Evolutionary conservation across 2,888 invertebrate genomes (phyloP), one percentile per base, ranked within the genome.

Genomic region (Plagodis dolabraria): DNA sequence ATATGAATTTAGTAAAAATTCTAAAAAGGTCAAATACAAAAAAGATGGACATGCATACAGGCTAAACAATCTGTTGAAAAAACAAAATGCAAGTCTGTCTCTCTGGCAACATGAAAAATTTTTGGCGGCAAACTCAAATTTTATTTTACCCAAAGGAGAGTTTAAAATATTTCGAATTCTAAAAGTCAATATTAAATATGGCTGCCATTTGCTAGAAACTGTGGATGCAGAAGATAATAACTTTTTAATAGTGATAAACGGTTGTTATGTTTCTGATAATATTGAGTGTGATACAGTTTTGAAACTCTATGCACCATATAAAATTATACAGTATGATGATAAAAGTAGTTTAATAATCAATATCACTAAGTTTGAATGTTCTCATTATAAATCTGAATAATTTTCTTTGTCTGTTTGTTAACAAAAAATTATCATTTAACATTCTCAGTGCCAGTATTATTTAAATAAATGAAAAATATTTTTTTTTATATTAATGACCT

Each of bases 71-170:
- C 74, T 93, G 9, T 67, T 94, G 63, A 89, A 88, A 77, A 90
- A 91, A 74, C 92, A 92, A 74, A 89, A 81, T 56, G 85, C 89
- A 0, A 85, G 80, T 63, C 63, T 89, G 53, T 87, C 88, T 36
- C 80, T 94, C 53, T 94, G 94, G 94, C 87, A 93, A 75, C 94
- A 94, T 69, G 94, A 94, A 74, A 77, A 83, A 59, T 94, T 83
- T 77, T 76, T 93, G 64, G 93, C 92, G 0, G 83, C 77, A 65
- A 86, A 84, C 71, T 86, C 92, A 8, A 87, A 83, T 67, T 89
- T 92, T 69, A 66, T 87, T 1, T 80, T 91, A 22, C 89, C 91
- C 0, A 89, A 85, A 76, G 80, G 72, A 54, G 81, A 85, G 51
- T 72, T 77, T 67, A 34, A 71, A 33, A 60, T 76, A 12, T 89